A percentile compares a stretch with the other conserved stretches of the same genome.
Evolutionary conservation across 1,140 invertebrate genomes (phyloP).

Genomic region (Ceratina calcarata): DNA sequence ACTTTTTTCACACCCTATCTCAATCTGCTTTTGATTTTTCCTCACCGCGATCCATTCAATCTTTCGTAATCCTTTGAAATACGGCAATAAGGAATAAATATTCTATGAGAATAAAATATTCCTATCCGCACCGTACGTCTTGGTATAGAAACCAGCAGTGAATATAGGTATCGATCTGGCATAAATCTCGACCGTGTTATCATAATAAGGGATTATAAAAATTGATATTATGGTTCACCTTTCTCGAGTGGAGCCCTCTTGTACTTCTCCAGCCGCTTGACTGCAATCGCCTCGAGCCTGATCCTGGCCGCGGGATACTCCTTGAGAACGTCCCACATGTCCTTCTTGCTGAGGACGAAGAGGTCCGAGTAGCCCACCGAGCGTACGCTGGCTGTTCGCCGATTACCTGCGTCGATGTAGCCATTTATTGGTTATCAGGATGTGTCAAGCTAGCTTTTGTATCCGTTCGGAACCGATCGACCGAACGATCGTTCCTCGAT

Average conservation of each 20-base stretch:
- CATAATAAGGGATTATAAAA: too few relatives aligned
- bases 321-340: slow-evolving; percentile 99
- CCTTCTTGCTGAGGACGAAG: slow-evolving; percentile 99
- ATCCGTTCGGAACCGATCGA: slow-evolving; percentile 48
- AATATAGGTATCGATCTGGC: too few relatives aligned
- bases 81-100: too few relatives aligned
- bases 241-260: slow-evolving; percentile 95
- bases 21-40: too few relatives aligned
- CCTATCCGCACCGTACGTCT: too few relatives aligned
- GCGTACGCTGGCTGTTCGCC: slow-evolving; percentile 96
- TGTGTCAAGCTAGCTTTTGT: slow-evolving; percentile 67
- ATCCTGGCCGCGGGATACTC: slow-evolving; percentile 98
- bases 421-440: slow-evolving; percentile 79
- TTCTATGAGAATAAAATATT: too few relatives aligned
- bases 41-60: too few relatives aligned
- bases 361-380: slow-evolving; percentile 99
- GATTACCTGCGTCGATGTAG: slow-evolving; percentile 89
- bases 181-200: too few relatives aligned
- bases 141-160: too few relatives aligned
- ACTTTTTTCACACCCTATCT: neutral
- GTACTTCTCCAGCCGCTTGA: slow-evolving; percentile 97
- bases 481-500: slow-evolving; percentile 36
- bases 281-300: slow-evolving; percentile 97
- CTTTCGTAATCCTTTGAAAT: too few relatives aligned
- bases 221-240: slow-evolving; percentile 82